Evolutionary conservation across 2,797 vertebrate species (phyloP), one percentile per base, ranked within the genome.

Genomic region (Pipistrellus kuhlii): DNA sequence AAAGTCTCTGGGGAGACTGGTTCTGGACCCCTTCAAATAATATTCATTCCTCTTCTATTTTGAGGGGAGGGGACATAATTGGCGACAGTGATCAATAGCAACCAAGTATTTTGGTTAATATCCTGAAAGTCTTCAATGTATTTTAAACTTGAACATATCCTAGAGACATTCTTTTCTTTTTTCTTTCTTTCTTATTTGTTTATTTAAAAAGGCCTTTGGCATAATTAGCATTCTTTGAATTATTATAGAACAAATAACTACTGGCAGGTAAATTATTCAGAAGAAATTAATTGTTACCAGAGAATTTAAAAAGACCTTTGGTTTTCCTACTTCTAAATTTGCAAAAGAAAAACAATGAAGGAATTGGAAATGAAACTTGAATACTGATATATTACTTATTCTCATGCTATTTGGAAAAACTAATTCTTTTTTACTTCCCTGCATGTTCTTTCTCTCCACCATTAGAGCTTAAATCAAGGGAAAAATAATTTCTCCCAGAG

Each of bases 231-330:
- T 97, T 96, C 88, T 96, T 97, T 98, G 96, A 98, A 97, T 97
- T 97, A 97, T 97, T 97, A 95, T 95, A 95, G 78, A 97, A 95
- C 95, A 98, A 98, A 97, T 94, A 97, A 95, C 86, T 97, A 96
- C 68, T 97, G 96, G 90, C 96, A 98, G 96, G 93, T 97, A 97
- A 98, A 98, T 97, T 98, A 98, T 98, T 98, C 97, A 97, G 68
- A 97, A 97, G 92, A 98, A 98, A 98, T 97, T 97, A 98, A 98
- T 93, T 17, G 0, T 90, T 97, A 96, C 83, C 85, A 96, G 57
- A 97, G 69, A 97, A 98, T 97, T 97, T 95, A 85, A 96, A 97
- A 97, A 94, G 75, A 98, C 59, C 73, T 97, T 97, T 96, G 88
- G 85, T 94, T 97, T 98, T 68, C 59, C 81, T 95, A 96, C 75